Evolutionary conservation across 2,113 vertebrate genomes (phyloP).

Genomic region (Pteruthius melanotis): DNA sequence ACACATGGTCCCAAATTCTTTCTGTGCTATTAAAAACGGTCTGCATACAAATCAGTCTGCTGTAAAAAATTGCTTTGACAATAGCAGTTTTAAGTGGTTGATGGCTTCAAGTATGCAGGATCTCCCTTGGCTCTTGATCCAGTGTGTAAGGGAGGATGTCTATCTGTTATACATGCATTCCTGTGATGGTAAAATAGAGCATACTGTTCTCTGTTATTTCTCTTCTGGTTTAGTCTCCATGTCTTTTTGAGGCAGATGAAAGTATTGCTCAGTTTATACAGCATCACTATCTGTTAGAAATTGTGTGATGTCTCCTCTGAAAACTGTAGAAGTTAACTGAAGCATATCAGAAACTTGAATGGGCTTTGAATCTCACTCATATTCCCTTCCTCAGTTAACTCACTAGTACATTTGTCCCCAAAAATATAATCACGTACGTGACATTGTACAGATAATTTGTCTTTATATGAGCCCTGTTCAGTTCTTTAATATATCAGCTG

Average conservation of each 20-base stretch:
- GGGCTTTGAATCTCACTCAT: not conserved
- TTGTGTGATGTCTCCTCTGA: not conserved
- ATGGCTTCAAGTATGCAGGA: constrained; percentile 52
- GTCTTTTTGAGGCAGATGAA: not conserved
- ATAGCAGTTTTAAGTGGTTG: constrained; percentile 64
- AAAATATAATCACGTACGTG: not conserved
- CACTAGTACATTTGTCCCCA: not conserved
- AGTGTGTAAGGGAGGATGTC: constrained; percentile 45
- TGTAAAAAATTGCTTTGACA: constrained; percentile 74
- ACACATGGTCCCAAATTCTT: constrained; percentile 52
- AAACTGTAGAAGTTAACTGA: not conserved
- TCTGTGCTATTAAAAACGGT: constrained; percentile 58
- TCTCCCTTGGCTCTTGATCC: constrained; percentile 56
- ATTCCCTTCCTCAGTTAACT: not conserved
- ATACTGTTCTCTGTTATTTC: constrained; percentile 7
- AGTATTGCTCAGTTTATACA: not conserved
- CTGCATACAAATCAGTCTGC: constrained; percentile 67
- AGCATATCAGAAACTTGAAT: not conserved
- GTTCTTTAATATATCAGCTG: not conserved
- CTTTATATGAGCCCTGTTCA: not conserved
- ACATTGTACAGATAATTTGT: not conserved
- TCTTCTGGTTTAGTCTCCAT: constrained; percentile 14
- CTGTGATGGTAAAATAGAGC: constrained; percentile 21
- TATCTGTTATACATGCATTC: constrained; percentile 52
- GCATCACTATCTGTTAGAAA: not conserved